Evolutionary conservation across 2,797 vertebrate species (phyloP).

Genomic region (Anabas testudineus): DNA sequence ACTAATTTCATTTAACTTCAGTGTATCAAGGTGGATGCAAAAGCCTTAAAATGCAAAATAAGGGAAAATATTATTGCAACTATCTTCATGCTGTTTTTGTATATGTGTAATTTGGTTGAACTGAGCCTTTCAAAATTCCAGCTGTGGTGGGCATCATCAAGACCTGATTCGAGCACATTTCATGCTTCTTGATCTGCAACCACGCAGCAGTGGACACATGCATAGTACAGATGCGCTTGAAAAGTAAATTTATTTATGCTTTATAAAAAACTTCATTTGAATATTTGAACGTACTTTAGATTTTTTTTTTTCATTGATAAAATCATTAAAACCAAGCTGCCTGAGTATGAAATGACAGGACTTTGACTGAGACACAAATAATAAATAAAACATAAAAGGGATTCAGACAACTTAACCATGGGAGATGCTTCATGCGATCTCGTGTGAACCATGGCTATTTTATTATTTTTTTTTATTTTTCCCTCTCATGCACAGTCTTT

Average conservation of each 20-base stretch:
- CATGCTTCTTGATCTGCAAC: neutral
- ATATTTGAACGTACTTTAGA: neutral
- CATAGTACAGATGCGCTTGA: neutral
- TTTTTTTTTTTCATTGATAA: constrained; percentile 22
- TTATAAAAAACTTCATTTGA: neutral
- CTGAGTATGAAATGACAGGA: constrained; percentile 36
- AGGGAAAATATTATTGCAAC: neutral
- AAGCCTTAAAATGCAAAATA: neutral
- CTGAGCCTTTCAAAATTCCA: too few species aligned
- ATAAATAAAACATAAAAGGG: constrained; percentile 53
- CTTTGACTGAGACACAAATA: constrained; percentile 48
- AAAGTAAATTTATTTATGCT: constrained; percentile 1
- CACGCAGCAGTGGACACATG: neutral
- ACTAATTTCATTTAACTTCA: neutral
- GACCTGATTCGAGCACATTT: constrained; percentile 2
- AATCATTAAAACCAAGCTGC: constrained; percentile 33
- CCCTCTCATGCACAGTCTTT: neutral
- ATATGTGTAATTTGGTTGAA: too few species aligned
- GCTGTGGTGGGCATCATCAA: constrained; percentile 1
- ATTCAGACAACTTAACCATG: constrained; percentile 38
- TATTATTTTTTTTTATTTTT: neutral
- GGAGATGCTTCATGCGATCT: constrained; percentile 18
- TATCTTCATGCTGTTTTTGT: too few species aligned
- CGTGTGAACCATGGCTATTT: neutral
- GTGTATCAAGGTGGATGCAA: neutral